Evolutionary conservation across 2,888 invertebrate species (phyloP).

Genomic region (Idaea aversata): DNA sequence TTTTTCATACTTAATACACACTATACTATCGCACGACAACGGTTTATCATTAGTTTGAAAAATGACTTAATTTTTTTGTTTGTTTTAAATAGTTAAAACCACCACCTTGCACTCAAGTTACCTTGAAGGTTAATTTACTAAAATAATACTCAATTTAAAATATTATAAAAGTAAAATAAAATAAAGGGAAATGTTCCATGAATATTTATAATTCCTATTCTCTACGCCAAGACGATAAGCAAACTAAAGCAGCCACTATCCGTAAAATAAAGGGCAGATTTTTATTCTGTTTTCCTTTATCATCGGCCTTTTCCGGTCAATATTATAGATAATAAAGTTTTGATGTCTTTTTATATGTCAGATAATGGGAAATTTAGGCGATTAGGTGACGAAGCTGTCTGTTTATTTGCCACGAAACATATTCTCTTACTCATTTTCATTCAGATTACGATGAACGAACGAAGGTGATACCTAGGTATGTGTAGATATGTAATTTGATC

Average conservation of each 20-base stretch:
- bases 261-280: constrained; percentile 19
- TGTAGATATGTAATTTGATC: neutral
- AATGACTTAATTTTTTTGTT: too few relatives aligned
- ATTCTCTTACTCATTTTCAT: neutral
- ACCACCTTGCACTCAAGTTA: too few relatives aligned
- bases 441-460: neutral
- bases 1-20: too few relatives aligned
- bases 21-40: too few relatives aligned
- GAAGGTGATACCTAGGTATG: neutral
- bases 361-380: neutral
- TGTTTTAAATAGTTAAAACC: too few relatives aligned
- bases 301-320: constrained; percentile 14
- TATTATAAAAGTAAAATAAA: too few relatives aligned
- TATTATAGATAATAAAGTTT: constrained; percentile 15
- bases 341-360: constrained; percentile 5
- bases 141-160: too few relatives aligned
- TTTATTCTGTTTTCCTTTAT: constrained; percentile 17
- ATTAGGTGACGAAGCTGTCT: neutral
- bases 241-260: constrained; percentile 8
- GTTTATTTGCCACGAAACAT: neutral
- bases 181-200: neutral
- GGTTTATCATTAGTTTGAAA: too few relatives aligned
- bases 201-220: neutral
- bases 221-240: constrained; percentile 5
- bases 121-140: too few relatives aligned